A percentile compares a stretch with the other conserved stretches of the same genome.
Conservation (phyloP, 2,113 vertebrate genomes). For the Ptychochromis oligacanthus region DNA sequence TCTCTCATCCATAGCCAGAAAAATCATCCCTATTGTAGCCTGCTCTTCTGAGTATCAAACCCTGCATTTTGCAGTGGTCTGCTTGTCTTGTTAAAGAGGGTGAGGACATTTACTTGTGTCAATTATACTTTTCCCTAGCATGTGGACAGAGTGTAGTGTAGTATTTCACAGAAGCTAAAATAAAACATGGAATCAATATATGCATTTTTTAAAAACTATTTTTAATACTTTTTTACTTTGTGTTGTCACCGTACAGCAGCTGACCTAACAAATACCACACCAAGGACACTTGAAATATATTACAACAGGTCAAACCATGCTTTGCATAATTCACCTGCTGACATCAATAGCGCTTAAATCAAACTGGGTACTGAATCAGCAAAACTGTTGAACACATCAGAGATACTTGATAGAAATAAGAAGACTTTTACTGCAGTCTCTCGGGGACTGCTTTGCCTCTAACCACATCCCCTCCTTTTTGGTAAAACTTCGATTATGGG, state of each 20-base stretch:
- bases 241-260: neutral
- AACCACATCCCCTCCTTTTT: constrained; percentile 58
- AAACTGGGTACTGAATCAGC: constrained; percentile 55
- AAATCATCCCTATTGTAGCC: neutral
- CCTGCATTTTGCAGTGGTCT: neutral
- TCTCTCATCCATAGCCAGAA: neutral
- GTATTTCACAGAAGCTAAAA: neutral
- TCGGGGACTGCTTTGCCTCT: constrained; percentile 53
- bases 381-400: constrained; percentile 48
- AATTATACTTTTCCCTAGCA: neutral
- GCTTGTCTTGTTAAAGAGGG: neutral
- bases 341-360: constrained; percentile 56
- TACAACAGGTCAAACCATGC: constrained; percentile 32
- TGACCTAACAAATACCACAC: constrained; percentile 11
- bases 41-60: neutral
- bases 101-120: neutral
- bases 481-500: constrained; percentile 61
- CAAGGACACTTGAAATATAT: constrained; percentile 35
- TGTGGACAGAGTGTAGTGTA: neutral
- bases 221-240: constrained; percentile 9
- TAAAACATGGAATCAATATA: neutral
- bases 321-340: constrained; percentile 48
- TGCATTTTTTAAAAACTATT: neutral
- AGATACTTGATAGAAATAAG: constrained; percentile 51
- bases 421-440: constrained; percentile 54